Evolutionary conservation across 1,140 invertebrate genomes (phyloP), one percentile per base, ranked within the genome.

Genomic region (Drosophila parvula): DNA sequence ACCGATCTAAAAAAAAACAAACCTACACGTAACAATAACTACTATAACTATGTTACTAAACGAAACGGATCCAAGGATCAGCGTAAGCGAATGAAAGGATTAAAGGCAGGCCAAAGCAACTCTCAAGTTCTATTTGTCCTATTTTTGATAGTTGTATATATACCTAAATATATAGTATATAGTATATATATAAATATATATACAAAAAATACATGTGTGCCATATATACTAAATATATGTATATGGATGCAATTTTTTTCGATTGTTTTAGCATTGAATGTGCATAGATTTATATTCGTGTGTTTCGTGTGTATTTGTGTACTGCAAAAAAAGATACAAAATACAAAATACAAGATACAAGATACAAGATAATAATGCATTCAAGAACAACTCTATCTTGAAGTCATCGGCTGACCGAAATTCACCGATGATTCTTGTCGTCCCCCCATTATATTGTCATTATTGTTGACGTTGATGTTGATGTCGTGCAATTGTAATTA

Each of bases 131-230:
- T 68, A 73, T 85, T 86, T 81, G 74, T 88, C 80, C 79, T 85
- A 85, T 85, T 85, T 85, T 88, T 85, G 82, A 85, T 85, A 85
- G 82, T 82, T 76, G 79, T 79, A 71, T 82, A 86, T 70, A 76
- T 58, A 63, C 43, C 41, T 47, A 71, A 36, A n/a, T n/a, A n/a
- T n/a, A n/a, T n/a, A n/a, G n/a, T 36, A 53, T 27, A 57, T 65
- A 63, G 73, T 30, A 48, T 10, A 68, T 40, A 76, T 36, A 76
- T n/a, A 36, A n/a, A 36, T 50, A 53, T 16, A 48, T 32, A 51
- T 16, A 28, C 14, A 10, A 22, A 45, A 28, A 48, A 50, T 18
- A 67, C 11, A 22, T 78, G 53, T 51, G 75, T 64, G 59, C 50
- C 50, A 75, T 56, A 63, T 36, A 76, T 22, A 22, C 22, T 22